Evolutionary conservation across 2,888 invertebrate species (phyloP), one percentile per base, ranked within the genome.

Genomic region (Lepidochrysops patricia): DNA sequence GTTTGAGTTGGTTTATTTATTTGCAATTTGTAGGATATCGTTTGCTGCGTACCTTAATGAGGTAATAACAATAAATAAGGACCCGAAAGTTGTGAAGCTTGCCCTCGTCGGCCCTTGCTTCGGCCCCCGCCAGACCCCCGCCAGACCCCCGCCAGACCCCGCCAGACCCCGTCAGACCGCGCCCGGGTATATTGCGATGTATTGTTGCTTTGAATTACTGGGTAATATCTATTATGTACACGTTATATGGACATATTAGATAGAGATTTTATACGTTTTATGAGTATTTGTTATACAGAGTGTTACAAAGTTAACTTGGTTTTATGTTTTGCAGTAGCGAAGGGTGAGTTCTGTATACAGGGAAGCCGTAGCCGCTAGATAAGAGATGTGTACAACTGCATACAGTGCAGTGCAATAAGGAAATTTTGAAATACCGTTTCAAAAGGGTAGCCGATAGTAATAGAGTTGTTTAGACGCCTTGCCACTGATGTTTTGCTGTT

Each of bases 61-160:
- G 86, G 87, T 77, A 85, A 89, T 89, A 89, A 89, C 88, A 87
- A 88, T 89, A 89, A 89, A 89, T 89, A 88, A 86, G 79, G 88
- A 82, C 88, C 88, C 88, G 82, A 88, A 88, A 88, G 80, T 88
- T 88, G 85, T 84, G 84, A 84, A 76, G 76, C 79, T 77, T 78
- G 76, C 80, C 77, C 82, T 76, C 75, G 71, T 72, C 76, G n/a
- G n/a, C n/a, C n/a, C n/a, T n/a, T n/a, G n/a, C n/a, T n/a, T n/a
- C 23, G 4, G 29, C 29, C 29, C 29, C 29, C 29, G 43, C 19
- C 7, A 7, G 43, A 19, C 29, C 29, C 29, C 5, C 29, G 72
- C 71, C 74, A 74, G 77, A 79, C 84, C 86, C 84, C 82, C 76
- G 74, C 77, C 84, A 85, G 82, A 80, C 82, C 77, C 71, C 78